Evolutionary conservation across 1,140 invertebrate species (phyloP).

Genomic region (Limonius californicus): DNA sequence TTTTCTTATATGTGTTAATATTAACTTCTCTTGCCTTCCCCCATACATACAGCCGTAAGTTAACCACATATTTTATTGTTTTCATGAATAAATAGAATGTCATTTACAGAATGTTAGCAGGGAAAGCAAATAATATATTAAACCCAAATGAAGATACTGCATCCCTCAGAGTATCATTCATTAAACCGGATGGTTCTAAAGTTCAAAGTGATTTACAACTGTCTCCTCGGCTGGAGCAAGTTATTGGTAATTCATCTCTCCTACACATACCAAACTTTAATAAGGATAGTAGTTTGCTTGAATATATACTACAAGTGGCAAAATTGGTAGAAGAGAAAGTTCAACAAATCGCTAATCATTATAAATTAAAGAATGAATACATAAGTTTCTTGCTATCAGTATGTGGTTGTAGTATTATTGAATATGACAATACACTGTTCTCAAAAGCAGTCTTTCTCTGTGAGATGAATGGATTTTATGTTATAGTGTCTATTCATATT

Average conservation of each 20-base stretch:
- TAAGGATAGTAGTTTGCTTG: constrained; percentile 30
- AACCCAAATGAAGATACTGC: constrained; percentile 40
- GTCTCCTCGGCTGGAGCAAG: constrained; percentile 39
- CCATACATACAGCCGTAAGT: constrained; percentile 35
- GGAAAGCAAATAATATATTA: constrained; percentile 17
- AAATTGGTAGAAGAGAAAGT: constrained; percentile 34
- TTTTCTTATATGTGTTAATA: constrained; percentile 40
- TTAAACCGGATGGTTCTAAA: constrained; percentile 33
- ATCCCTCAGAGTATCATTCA: constrained; percentile 34
- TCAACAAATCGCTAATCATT: constrained; percentile 30
- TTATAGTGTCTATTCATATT: constrained; percentile 39
- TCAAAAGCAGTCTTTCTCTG: constrained; percentile 37
- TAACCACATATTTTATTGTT: no score
- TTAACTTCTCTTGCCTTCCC: constrained; percentile 40
- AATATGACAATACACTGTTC: constrained; percentile 42
- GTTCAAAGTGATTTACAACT: constrained; percentile 35
- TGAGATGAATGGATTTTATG: constrained; percentile 37
- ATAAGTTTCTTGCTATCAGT: constrained; percentile 34
- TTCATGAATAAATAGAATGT: no score
- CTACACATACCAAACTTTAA: constrained; percentile 35
- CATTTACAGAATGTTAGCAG: background rate
- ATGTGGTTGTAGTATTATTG: constrained; percentile 37
- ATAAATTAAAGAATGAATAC: constrained; percentile 40
- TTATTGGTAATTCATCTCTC: constrained; percentile 29
- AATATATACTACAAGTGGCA: constrained; percentile 37